phyloP scores from a whole-genome alignment of 2,113 vertebrate genomes.

The Theristicus caerulescens region DNA sequence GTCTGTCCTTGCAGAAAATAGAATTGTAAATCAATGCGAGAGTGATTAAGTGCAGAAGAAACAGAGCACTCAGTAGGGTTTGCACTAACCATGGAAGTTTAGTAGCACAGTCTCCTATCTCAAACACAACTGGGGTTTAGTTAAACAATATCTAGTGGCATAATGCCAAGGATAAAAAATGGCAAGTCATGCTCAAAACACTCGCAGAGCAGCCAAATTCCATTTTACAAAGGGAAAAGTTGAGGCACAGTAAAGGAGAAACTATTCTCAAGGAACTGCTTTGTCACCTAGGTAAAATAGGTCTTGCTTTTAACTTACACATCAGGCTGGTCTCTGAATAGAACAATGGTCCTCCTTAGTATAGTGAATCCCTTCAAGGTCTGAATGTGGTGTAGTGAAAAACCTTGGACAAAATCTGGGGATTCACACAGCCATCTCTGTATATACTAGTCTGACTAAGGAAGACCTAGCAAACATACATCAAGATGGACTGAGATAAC shows the following conservation, averaged over 20 bases:
- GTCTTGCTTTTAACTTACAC: neutral
- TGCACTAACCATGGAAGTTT: slow-evolving; percentile 23
- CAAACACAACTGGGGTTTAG: neutral
- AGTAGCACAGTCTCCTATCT: neutral
- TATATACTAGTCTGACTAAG: neutral
- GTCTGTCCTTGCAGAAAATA: slow-evolving; percentile 56
- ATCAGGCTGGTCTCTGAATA: neutral
- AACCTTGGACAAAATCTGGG: neutral
- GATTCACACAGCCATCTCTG: neutral
- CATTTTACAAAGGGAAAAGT: neutral
- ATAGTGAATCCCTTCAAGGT: neutral
- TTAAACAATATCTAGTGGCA: neutral
- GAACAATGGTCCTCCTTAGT: neutral
- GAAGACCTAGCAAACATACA: neutral
- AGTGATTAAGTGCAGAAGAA: slow-evolving; percentile 41
- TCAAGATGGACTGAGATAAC: neutral
- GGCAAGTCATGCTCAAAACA: neutral
- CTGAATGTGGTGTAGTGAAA: neutral
- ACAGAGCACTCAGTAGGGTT: neutral
- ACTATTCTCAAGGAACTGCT: neutral
- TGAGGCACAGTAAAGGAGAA: neutral
- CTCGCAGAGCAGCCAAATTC: neutral
- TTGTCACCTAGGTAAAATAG: neutral
- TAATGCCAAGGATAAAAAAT: slow-evolving; percentile 15
- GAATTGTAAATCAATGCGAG: slow-evolving; percentile 55